Conservation (phyloP, 64 coral and sea anemone species). For the Astreopora myriophthalma region DNA sequence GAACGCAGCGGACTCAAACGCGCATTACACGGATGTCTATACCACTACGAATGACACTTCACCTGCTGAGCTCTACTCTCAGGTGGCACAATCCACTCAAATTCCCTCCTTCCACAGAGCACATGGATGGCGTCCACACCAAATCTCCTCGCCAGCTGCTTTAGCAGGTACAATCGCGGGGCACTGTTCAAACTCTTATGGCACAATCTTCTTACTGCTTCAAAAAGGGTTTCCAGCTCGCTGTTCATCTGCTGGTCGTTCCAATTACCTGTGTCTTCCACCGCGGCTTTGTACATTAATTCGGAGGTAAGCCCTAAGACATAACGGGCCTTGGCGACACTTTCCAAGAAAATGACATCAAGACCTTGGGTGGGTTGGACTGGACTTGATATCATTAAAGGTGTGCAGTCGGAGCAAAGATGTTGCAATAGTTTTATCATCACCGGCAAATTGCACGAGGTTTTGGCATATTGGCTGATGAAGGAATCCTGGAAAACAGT, state of each 20-base stretch:
- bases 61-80: conserved; percentile 52
- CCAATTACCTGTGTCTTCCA: background rate
- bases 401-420: conserved; percentile 4
- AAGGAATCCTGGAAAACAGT: conserved; percentile 9
- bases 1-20: too few relatives aligned
- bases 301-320: conserved; percentile 2
- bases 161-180: conserved; percentile 53
- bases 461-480: conserved; percentile 13
- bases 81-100: conserved; percentile 47
- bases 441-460: background rate
- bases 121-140: conserved; percentile 32
- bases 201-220: background rate
- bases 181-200: background rate
- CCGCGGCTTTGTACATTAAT: conserved; percentile 16
- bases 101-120: background rate
- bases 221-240: conserved; percentile 23
- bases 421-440: conserved; percentile 40
- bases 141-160: conserved; percentile 51
- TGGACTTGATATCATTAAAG: background rate
- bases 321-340: conserved; percentile 38
- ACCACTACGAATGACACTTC: background rate
- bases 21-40: too few relatives aligned
- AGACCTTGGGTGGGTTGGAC: background rate
- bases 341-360: conserved; percentile 44
- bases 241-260: background rate